Evolutionary conservation across 64 coral and sea anemone genomes (phyloP).

Genomic region (Montipora cactus): DNA sequence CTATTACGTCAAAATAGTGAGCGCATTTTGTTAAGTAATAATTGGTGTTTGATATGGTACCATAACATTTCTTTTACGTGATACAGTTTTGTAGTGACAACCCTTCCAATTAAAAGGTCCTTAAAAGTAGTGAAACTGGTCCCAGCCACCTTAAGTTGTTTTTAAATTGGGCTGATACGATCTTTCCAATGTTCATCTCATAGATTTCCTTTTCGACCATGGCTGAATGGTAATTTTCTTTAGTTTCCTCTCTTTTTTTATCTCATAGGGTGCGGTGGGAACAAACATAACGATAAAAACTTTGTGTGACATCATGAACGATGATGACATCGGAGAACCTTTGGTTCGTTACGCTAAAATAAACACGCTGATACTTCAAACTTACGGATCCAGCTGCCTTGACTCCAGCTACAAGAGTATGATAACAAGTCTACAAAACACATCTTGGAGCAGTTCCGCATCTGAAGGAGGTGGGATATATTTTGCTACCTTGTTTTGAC

Average conservation of each 20-base stretch:
- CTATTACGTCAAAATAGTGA: too few species aligned
- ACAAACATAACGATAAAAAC: conserved; percentile 97
- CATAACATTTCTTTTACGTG: too few species aligned
- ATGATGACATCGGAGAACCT: conserved; percentile 74
- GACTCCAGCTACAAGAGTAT: conserved; percentile 80
- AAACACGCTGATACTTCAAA: conserved; percentile 87
- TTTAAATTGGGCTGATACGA: too few species aligned
- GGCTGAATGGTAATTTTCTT: background rate
- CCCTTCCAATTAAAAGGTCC: too few species aligned
- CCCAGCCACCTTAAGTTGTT: too few species aligned
- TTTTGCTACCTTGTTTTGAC: background rate
- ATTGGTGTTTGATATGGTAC: too few species aligned
- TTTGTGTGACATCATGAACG: conserved; percentile 92
- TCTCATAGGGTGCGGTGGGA: conserved; percentile 79
- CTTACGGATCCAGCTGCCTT: conserved; percentile 78
- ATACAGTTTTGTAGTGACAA: too few species aligned
- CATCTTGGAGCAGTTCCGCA: conserved; percentile 88
- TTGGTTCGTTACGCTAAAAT: conserved; percentile 85
- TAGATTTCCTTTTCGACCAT: too few species aligned
- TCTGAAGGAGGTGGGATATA: conserved; percentile 86
- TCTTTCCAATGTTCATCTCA: too few species aligned
- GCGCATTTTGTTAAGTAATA: too few species aligned
- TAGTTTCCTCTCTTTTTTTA: background rate
- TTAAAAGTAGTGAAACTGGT: too few species aligned
- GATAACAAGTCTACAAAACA: conserved; percentile 72